phyloP scores from a whole-genome alignment of 2,113 vertebrate species.

The Helogale parvula region DNA sequence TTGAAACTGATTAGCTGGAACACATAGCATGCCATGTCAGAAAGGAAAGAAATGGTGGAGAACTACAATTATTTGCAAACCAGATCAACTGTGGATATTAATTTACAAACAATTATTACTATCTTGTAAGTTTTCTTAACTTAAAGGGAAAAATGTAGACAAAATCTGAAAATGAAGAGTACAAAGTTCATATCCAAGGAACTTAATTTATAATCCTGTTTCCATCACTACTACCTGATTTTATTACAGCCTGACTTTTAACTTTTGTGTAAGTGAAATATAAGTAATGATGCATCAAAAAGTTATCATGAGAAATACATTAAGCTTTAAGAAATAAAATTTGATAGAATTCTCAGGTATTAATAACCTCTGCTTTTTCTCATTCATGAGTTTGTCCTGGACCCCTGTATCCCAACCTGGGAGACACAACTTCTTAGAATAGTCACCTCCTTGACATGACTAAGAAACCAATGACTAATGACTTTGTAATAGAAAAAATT shows the following conservation, averaged over 20 bases:
- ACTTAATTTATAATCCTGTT: not conserved
- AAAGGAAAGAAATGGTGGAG: not conserved
- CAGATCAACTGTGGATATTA: not conserved
- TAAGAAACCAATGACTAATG: not conserved
- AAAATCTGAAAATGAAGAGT: not conserved
- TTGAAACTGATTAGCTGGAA: not conserved
- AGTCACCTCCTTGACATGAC: not conserved
- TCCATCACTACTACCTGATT: not conserved
- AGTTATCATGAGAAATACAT: not conserved
- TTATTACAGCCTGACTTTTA: not conserved
- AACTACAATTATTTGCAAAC: not conserved
- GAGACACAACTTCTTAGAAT: not conserved
- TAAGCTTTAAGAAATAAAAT: slow-evolving; percentile 40
- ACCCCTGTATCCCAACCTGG: not conserved
- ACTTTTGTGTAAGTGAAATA: not conserved
- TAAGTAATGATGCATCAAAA: not conserved
- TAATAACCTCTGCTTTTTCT: not conserved
- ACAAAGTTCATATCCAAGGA: not conserved
- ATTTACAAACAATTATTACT: not conserved
- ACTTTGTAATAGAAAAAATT: not conserved
- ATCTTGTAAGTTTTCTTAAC: not conserved
- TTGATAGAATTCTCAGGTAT: not conserved
- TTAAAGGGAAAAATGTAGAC: not conserved
- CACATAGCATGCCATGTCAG: not conserved
- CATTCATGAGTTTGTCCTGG: not conserved